Conservation (phyloP, 2,113 vertebrate genomes). For the Spea bombifrons region DNA sequence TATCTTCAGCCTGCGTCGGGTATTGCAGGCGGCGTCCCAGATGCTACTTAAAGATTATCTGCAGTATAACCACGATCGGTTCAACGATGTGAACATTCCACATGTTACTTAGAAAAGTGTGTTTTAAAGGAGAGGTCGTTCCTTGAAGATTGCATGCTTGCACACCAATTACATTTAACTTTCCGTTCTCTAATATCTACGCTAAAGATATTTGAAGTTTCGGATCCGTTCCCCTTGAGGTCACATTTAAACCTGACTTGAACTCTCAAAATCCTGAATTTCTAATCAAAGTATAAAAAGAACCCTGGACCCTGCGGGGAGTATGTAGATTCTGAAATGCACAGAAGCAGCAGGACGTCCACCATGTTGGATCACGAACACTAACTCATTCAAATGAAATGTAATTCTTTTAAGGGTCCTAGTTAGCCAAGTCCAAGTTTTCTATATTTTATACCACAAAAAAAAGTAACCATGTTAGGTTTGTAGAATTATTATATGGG, state of each 20-base stretch:
- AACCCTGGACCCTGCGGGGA: neutral
- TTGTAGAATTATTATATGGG: too few species aligned
- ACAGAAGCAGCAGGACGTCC: too few species aligned
- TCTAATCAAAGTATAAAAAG: slow-evolving; percentile 22
- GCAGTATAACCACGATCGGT: too few species aligned
- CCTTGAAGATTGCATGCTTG: slow-evolving; percentile 1
- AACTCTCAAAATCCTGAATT: slow-evolving; percentile 26
- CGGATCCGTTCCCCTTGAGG: slow-evolving; percentile 7
- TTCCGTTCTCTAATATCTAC: neutral
- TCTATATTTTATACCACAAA: too few species aligned
- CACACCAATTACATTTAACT: slow-evolving; percentile 7
- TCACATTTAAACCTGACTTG: slow-evolving; percentile 2
- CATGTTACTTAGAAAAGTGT: too few species aligned
- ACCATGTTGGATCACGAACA: too few species aligned
- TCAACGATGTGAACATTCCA: too few species aligned
- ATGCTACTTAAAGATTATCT: neutral
- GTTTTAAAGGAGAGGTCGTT: neutral
- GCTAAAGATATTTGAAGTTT: slow-evolving; percentile 11
- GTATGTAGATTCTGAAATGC: too few species aligned
- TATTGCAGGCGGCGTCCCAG: neutral
- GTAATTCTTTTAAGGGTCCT: too few species aligned
- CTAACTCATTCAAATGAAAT: too few species aligned
- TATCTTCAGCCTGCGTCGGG: neutral
- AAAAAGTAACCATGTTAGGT: too few species aligned
- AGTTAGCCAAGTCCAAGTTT: too few species aligned